phyloP scores from a whole-genome alignment of 2,888 invertebrate species.

The Biston stratarius region DNA sequence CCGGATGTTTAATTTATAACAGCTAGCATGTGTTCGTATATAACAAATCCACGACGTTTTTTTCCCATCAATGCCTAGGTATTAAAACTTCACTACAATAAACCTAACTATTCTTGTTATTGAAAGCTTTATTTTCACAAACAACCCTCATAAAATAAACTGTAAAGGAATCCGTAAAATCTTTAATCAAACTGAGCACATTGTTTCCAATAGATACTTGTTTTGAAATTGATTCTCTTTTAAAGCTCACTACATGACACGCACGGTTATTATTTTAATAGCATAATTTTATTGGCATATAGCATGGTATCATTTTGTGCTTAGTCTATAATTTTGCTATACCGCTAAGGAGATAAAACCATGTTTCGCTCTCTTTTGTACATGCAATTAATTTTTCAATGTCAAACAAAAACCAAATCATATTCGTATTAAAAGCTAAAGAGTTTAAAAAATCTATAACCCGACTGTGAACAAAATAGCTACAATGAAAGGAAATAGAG shows the following conservation, averaged over 20 bases:
- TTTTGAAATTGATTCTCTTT: slow-evolving; percentile 45
- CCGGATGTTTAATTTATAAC: too few relatives aligned
- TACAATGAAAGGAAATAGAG: too few relatives aligned
- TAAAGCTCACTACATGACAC: slow-evolving; percentile 42
- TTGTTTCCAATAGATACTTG: slow-evolving; percentile 31
- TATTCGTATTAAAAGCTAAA: too few relatives aligned
- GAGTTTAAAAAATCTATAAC: too few relatives aligned
- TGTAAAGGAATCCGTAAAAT: slow-evolving; percentile 6
- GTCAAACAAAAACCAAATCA: too few relatives aligned
- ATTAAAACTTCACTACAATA: background rate
- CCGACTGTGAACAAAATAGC: too few relatives aligned
- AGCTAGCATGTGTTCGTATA: too few relatives aligned
- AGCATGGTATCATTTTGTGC: slow-evolving; percentile 44
- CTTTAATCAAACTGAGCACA: slow-evolving; percentile 23
- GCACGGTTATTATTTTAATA: slow-evolving; percentile 51
- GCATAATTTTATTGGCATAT: slow-evolving; percentile 56
- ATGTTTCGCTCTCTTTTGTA: too few relatives aligned
- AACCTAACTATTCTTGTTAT: background rate
- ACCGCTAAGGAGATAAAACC: too few relatives aligned
- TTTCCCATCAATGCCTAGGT: too few relatives aligned
- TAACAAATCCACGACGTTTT: too few relatives aligned
- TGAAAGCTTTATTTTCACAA: background rate
- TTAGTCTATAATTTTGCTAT: slow-evolving; percentile 16
- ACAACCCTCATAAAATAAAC: slow-evolving; percentile 5
- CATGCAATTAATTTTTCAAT: too few relatives aligned